Conservation (phyloP, 2,113 vertebrate genomes). For the Tricholaema leucomelas region DNA sequence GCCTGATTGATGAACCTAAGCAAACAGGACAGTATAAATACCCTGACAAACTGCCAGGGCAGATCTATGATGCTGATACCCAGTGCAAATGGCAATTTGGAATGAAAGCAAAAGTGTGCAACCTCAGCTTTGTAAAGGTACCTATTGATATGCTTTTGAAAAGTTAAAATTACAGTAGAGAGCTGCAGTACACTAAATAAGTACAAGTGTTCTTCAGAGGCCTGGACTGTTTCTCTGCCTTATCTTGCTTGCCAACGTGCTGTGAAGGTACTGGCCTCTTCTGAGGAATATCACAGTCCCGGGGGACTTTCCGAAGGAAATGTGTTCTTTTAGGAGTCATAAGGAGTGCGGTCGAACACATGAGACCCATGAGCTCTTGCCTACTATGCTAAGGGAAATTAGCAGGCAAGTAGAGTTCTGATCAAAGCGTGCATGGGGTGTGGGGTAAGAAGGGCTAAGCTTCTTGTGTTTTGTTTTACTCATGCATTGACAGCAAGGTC, state of each 20-base stretch:
- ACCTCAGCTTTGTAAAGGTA: slow-evolving; percentile 95
- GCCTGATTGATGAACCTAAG: slow-evolving; percentile 95
- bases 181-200: background rate
- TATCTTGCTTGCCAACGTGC: slow-evolving; percentile 52
- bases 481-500: background rate
- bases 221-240: slow-evolving; percentile 59
- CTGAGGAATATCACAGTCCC: background rate
- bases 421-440: background rate
- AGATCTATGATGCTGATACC: slow-evolving; percentile 95
- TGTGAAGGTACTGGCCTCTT: slow-evolving; percentile 23
- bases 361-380: background rate
- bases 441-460: background rate
- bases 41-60: slow-evolving; percentile 94
- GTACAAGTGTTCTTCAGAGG: slow-evolving; percentile 10
- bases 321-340: background rate
- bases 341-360: background rate
- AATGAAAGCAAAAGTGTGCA: slow-evolving; percentile 92
- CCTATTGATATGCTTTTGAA: slow-evolving; percentile 43
- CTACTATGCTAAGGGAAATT: background rate
- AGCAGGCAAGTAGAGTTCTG: background rate
- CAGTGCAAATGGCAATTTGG: slow-evolving; percentile 99
- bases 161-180: slow-evolving; percentile 16
- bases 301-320: slow-evolving; percentile 2
- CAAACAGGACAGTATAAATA: slow-evolving; percentile 94
- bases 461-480: background rate